These are phyloP conservation scores for Drosophila lini DNA, from an alignment of 1,140 invertebrate species.

Conservation along the genomic window DNA sequence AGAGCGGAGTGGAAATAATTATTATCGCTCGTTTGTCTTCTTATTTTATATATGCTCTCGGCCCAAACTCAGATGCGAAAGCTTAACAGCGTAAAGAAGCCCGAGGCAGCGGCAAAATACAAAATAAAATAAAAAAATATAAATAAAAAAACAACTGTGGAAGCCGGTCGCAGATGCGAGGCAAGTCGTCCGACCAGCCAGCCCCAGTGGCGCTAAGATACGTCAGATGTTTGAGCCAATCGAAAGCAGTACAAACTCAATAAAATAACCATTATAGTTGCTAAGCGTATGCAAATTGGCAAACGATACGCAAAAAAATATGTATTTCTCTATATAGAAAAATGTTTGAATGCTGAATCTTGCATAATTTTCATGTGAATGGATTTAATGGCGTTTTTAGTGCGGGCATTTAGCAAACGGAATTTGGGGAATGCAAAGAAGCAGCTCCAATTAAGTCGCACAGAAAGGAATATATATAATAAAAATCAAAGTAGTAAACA, in stretches of 20 bases:
- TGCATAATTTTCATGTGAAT: slow-evolving; percentile 38
- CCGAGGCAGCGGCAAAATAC: slow-evolving; percentile 37
- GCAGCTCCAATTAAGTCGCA: background rate
- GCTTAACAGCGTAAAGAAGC: slow-evolving; percentile 67
- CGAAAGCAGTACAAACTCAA: slow-evolving; percentile 53
- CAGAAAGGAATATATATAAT: too few relatives aligned
- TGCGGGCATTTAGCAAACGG: slow-evolving; percentile 6
- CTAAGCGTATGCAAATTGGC: slow-evolving; percentile 54
- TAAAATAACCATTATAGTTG: slow-evolving; percentile 57
- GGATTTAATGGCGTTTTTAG: slow-evolving; percentile 28
- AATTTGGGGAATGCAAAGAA: slow-evolving; percentile 27
- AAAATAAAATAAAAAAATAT: slow-evolving; percentile 23
- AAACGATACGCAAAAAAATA: slow-evolving; percentile 25
- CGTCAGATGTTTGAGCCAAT: slow-evolving; percentile 42
- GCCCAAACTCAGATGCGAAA: slow-evolving; percentile 72
- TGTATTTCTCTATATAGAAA: slow-evolving; percentile 1
- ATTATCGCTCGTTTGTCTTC: slow-evolving; percentile 73
- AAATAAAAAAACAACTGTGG: slow-evolving; percentile 33
- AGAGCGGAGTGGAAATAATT: slow-evolving; percentile 74
- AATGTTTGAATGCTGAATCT: slow-evolving; percentile 12
- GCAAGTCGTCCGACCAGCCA: slow-evolving; percentile 31
- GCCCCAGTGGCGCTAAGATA: slow-evolving; percentile 56
- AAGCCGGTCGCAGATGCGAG: slow-evolving; percentile 67
- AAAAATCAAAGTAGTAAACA: too few relatives aligned
- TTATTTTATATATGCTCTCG: slow-evolving; percentile 72